These are phyloP conservation scores for Siderastrea radians DNA, from an alignment of 92 coral and sea anemone species.

Conservation along the genomic window DNA sequence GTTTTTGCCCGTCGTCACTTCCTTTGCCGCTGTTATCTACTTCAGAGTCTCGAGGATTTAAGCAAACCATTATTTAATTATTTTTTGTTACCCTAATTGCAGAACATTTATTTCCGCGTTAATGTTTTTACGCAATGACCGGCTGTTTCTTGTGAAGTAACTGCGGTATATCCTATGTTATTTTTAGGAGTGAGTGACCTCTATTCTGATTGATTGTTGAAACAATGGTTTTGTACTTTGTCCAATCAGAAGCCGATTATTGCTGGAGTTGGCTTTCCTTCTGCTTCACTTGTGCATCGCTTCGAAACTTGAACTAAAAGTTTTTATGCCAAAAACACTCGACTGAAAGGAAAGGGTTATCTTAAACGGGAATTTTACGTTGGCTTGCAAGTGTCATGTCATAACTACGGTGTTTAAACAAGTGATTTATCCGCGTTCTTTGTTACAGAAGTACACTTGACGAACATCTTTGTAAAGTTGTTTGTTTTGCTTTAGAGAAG, in stretches of 20 bases:
- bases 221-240: neutral
- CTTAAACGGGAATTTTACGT: neutral
- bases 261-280: neutral
- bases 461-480: conserved; percentile 23
- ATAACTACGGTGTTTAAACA: conserved; percentile 1
- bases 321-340: neutral
- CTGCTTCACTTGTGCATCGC: neutral
- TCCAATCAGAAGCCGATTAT: conserved; percentile 21
- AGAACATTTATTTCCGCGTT: neutral
- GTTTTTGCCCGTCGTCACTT: too few species aligned
- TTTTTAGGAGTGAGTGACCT: neutral
- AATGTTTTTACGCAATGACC: too few species aligned
- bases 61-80: neutral
- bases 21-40: too few species aligned
- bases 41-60: neutral
- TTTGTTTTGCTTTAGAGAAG: conserved; percentile 23
- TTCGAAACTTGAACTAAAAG: neutral
- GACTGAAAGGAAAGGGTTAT: neutral
- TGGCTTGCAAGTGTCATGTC: conserved; percentile 11
- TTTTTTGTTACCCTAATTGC: neutral
- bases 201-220: conserved; percentile 13
- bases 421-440: conserved; percentile 8
- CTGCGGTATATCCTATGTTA: neutral
- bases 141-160: too few species aligned
- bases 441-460: conserved; percentile 31